phyloP scores from a whole-genome alignment of 2,888 invertebrate genomes.

The Acleris sparsana region DNA sequence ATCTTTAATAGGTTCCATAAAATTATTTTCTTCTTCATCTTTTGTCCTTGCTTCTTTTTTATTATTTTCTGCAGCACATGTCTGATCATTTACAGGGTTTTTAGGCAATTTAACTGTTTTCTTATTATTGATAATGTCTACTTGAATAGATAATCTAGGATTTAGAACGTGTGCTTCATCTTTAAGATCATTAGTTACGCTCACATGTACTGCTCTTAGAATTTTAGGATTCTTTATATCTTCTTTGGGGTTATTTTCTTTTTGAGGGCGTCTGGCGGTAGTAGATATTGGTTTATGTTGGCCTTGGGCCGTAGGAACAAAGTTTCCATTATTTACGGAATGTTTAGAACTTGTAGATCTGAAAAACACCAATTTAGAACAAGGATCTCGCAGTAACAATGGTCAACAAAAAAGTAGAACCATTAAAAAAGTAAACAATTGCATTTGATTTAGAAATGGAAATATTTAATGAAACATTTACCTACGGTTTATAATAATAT shows the following conservation, averaged over 20 bases:
- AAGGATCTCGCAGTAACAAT: slow-evolving; percentile 35
- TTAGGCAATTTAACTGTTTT: slow-evolving; percentile 62
- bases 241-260: slow-evolving; percentile 70
- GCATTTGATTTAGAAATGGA: neutral
- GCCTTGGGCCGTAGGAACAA: slow-evolving; percentile 45
- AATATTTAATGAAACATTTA: too few relatives aligned
- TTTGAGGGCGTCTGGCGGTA: slow-evolving; percentile 58
- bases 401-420: slow-evolving; percentile 35
- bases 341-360: slow-evolving; percentile 63
- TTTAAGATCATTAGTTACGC: slow-evolving; percentile 58
- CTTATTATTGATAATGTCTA: slow-evolving; percentile 62
- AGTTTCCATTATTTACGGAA: slow-evolving; percentile 57
- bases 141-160: slow-evolving; percentile 58
- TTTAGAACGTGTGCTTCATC: slow-evolving; percentile 42
- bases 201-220: slow-evolving; percentile 60
- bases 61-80: slow-evolving; percentile 42
- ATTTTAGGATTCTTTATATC: slow-evolving; percentile 52
- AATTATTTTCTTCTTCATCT: slow-evolving; percentile 37
- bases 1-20: slow-evolving; percentile 39
- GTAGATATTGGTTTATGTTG: slow-evolving; percentile 44
- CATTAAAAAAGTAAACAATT: slow-evolving; percentile 28
- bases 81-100: slow-evolving; percentile 43
- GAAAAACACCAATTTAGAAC: slow-evolving; percentile 49
- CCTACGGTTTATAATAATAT: too few relatives aligned
- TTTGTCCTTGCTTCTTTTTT: slow-evolving; percentile 34